These are phyloP conservation scores for Poecilia latipinna DNA, from an alignment of 2,113 vertebrate genomes.

Conservation along the genomic window DNA sequence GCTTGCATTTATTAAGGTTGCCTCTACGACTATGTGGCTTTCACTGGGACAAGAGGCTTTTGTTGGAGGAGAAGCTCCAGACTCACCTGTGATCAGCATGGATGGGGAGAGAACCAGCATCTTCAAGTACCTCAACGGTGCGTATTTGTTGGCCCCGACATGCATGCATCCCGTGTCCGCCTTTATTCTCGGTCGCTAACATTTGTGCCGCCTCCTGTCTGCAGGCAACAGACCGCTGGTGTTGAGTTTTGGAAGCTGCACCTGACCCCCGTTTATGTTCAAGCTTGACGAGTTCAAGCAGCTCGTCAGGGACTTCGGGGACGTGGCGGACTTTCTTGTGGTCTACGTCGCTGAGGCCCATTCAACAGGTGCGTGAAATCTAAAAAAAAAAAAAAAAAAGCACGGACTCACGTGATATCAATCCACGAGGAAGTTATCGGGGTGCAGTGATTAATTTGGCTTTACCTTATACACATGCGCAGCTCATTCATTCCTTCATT, in stretches of 20 bases:
- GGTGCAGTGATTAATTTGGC: not conserved
- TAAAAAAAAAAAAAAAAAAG: not conserved
- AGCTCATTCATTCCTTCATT: no score
- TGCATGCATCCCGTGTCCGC: no score
- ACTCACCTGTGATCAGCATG: constrained; percentile 80
- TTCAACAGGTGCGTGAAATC: constrained; percentile 80
- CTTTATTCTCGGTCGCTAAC: no score
- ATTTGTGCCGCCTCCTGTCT: not conserved
- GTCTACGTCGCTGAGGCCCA: constrained; percentile 94
- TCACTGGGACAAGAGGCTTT: constrained; percentile 83
- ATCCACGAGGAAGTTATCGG: not conserved
- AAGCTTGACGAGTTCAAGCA: constrained; percentile 92
- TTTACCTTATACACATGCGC: no score
- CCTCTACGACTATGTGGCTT: constrained; percentile 79
- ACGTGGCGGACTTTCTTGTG: constrained; percentile 88
- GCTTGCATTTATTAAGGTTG: constrained; percentile 75
- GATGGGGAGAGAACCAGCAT: constrained; percentile 70
- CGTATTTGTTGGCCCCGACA: not conserved
- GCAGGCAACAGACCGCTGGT: constrained; percentile 87
- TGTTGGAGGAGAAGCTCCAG: constrained; percentile 81
- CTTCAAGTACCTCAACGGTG: constrained; percentile 83
- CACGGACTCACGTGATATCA: no score
- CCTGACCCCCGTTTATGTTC: constrained; percentile 93
- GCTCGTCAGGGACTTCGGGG: constrained; percentile 87
- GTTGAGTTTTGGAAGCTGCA: constrained; percentile 93